Evolutionary conservation across 2,797 vertebrate species (phyloP), one percentile per base, ranked within the genome.

Genomic region (Artibeus jamaicensis): DNA sequence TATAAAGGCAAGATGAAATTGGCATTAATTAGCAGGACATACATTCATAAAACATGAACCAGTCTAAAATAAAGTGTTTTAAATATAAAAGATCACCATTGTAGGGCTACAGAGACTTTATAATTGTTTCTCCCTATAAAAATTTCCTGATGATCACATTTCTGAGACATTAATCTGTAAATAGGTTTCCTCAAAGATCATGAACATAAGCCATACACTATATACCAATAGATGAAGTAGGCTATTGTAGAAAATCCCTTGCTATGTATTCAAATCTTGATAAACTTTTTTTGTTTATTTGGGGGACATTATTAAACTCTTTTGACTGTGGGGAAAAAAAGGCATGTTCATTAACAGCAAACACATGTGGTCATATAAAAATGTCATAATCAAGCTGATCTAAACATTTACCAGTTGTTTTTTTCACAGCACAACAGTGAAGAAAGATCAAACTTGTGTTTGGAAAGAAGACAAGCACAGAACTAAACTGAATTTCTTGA

Each of bases 1-100:
- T 46, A 53, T 70, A 39, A 91, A 79, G 34, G 42, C 10, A 79
- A 93, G 34, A 84, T 90, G 88, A 94, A 82, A 70, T 83, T 87
- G 57, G 0, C n/a, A 34, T 67, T 65, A 70, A n/a, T 93, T 88
- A 79, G 2, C 14, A 87, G 9, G 39, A 4, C 9, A 18, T 59
- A 16, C 53, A 84, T 42, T 91, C 21, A 46, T 53, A 85, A 79
- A 86, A 42, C 57, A 26, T 57, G 12, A 11, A 79, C 32, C 2
- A 39, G 14, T 50, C 9, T 90, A 83, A 67, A 91, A 89, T 18
- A 92, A 87, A 81, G 81, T 42, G 7, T 68, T 93, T 86, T 68
- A 85, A 50, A 50, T 91, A 65, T 77, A 53, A 93, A 79, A 77
- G 22, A 57, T 67, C 19, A 67, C 8, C 46, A 59, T 74, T 83